phyloP scores from a whole-genome alignment of 2,888 invertebrate species.

The Trichogramma evanescens region DNA sequence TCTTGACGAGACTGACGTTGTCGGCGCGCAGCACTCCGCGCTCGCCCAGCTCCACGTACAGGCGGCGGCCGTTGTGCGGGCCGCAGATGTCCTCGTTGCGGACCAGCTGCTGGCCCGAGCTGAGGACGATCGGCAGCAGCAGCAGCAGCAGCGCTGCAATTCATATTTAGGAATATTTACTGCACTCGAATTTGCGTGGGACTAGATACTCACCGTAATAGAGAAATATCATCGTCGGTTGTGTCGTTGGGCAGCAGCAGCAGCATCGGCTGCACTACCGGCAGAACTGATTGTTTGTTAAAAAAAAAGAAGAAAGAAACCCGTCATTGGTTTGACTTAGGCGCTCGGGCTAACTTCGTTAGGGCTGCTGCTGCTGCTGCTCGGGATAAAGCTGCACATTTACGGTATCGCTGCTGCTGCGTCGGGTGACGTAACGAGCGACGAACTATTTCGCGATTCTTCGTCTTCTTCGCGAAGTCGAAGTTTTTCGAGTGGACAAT shows the following conservation, averaged over 20 bases:
- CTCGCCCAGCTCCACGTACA: slow-evolving; percentile 45
- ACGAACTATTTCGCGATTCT: not conserved
- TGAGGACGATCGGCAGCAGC: too few relatives aligned
- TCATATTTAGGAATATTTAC: not conserved
- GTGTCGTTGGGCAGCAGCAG: slow-evolving; percentile 19
- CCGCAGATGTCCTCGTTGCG: slow-evolving; percentile 46
- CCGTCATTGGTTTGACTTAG: slow-evolving; percentile 29
- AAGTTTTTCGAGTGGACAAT: too few relatives aligned
- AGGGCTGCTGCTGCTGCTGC: slow-evolving; percentile 21
- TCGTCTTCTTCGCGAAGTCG: not conserved
- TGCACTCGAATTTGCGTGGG: not conserved
- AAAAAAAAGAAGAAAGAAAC: slow-evolving; percentile 27
- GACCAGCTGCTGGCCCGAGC: slow-evolving; percentile 12
- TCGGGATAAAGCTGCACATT: slow-evolving; percentile 31
- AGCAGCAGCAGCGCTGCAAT: slow-evolving; percentile 19
- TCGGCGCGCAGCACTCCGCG: slow-evolving; percentile 42
- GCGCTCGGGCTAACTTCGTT: slow-evolving; percentile 33
- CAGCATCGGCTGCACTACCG: slow-evolving; percentile 31
- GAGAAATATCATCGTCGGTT: slow-evolving; percentile 24
- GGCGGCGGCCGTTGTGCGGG: slow-evolving; percentile 42
- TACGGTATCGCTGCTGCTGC: slow-evolving; percentile 33
- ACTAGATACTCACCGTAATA: not conserved
- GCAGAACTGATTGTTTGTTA: slow-evolving; percentile 8
- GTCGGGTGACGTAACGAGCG: too few relatives aligned
- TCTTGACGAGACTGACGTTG: slow-evolving; percentile 38